A percentile compares a stretch with the other conserved stretches of the same genome.
Evolutionary conservation across 64 coral and sea anemone species (phyloP).

Genomic region (Montipora foliosa): DNA sequence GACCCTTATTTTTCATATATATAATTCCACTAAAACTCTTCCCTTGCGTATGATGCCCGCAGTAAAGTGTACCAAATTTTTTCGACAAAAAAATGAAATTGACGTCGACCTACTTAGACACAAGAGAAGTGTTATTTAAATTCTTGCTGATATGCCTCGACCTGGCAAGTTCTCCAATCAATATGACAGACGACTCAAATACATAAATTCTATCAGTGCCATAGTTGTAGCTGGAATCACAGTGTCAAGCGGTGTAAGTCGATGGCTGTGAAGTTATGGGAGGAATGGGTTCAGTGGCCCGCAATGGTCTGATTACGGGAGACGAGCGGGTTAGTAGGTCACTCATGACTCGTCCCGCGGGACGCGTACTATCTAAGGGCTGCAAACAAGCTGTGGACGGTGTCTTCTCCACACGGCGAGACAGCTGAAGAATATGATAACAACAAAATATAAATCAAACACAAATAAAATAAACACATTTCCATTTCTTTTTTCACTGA

Average conservation of each 20-base stretch:
- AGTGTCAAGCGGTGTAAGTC: slow-evolving; percentile 4
- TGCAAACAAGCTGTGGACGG: slow-evolving; percentile 68
- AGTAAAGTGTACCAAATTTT: no score
- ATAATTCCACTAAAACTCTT: no score
- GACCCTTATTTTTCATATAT: no score
- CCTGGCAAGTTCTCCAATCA: no score
- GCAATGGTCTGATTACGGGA: slow-evolving; percentile 88
- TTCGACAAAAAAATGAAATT: no score
- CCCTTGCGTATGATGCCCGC: no score
- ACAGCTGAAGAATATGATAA: slow-evolving; percentile 29
- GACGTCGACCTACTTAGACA: no score
- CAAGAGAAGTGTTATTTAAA: no score
- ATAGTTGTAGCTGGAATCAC: background rate
- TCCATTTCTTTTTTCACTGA: no score
- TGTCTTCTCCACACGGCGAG: slow-evolving; percentile 77
- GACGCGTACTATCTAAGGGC: slow-evolving; percentile 66
- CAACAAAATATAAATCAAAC: background rate
- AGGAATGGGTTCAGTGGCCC: slow-evolving; percentile 82
- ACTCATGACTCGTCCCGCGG: slow-evolving; percentile 54
- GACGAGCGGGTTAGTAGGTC: slow-evolving; percentile 77
- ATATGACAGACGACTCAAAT: no score
- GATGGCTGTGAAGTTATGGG: slow-evolving; percentile 68
- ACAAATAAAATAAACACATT: background rate
- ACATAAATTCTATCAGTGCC: background rate
- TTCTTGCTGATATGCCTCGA: no score